Percentiles rank a stretch among this genome's conserved stretches.
These are phyloP conservation scores for Crambe crambe DNA, from an alignment of 37 sponge, comb jelly and placozoan genomes.

Conservation along the genomic window DNA sequence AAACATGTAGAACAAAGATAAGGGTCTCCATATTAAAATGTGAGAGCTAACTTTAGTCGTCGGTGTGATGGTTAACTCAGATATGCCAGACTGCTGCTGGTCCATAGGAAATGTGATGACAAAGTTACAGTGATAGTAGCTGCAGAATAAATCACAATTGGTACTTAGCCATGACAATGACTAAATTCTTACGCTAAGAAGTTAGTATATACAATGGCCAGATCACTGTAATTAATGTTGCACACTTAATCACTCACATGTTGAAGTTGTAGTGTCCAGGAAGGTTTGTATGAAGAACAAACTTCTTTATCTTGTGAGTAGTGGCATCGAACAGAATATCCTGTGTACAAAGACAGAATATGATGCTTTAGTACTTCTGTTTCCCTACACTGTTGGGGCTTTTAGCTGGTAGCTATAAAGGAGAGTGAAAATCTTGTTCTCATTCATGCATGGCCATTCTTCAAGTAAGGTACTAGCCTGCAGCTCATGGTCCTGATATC, in stretches of 20 bases:
- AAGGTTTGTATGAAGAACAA: constrained; percentile 93
- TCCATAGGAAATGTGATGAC: constrained; percentile 28
- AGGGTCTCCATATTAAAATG: background rate
- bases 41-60: background rate
- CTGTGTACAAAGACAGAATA: constrained; percentile 22
- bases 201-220: no score
- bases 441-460: no score
- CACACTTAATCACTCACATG: constrained; percentile 58
- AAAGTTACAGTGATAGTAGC: constrained; percentile 70
- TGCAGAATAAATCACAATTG: no score
- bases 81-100: background rate
- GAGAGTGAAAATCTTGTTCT: no score
- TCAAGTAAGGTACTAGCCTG: no score
- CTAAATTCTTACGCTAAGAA: no score
- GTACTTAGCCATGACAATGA: no score
- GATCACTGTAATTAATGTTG: background rate
- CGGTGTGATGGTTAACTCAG: background rate
- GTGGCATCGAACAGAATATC: constrained; percentile 96
- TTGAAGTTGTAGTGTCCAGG: constrained; percentile 99
- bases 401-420: no score
- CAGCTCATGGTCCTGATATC: background rate
- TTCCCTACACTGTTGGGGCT: no score
- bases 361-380: no score
- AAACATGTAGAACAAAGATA: background rate
- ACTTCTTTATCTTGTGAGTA: constrained; percentile 89